Evolutionary conservation across 2,888 invertebrate genomes (phyloP).

Genomic region (Sminthurides aquaticus): DNA sequence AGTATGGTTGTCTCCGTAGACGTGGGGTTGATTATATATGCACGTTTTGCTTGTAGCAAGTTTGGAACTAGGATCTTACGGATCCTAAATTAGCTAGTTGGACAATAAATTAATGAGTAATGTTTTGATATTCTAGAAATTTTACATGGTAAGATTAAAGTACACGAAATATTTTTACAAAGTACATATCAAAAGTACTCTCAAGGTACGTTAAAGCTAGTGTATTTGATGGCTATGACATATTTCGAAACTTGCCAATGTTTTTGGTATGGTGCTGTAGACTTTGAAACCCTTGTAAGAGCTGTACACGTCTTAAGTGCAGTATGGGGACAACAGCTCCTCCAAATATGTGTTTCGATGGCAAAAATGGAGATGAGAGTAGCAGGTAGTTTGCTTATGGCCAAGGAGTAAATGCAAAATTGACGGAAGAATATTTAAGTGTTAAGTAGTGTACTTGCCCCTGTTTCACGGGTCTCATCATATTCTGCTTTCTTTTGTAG

Average conservation of each 20-base stretch:
- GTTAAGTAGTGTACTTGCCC: too few relatives aligned
- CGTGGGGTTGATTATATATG: too few relatives aligned
- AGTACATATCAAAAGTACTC: background rate
- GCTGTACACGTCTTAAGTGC: background rate
- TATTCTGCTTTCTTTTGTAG: constrained; percentile 40
- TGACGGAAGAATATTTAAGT: too few relatives aligned
- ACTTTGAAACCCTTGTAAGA: background rate
- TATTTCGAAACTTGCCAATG: background rate
- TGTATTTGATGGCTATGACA: background rate
- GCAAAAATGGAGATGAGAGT: background rate
- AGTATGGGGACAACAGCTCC: background rate
- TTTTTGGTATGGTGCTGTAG: background rate
- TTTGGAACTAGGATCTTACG: too few relatives aligned
- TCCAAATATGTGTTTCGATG: background rate
- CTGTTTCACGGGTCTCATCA: too few relatives aligned
- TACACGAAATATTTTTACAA: background rate
- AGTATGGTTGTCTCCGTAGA: too few relatives aligned
- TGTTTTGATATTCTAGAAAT: too few relatives aligned
- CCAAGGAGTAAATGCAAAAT: too few relatives aligned
- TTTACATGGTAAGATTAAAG: background rate
- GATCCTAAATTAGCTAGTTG: too few relatives aligned
- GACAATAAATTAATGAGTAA: too few relatives aligned
- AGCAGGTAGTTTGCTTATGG: too few relatives aligned
- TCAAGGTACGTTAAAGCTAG: background rate
- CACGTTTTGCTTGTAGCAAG: too few relatives aligned